These are phyloP conservation scores for Oreochromis spilurus DNA, from an alignment of 2,113 vertebrate species.

Conservation along the genomic window DNA sequence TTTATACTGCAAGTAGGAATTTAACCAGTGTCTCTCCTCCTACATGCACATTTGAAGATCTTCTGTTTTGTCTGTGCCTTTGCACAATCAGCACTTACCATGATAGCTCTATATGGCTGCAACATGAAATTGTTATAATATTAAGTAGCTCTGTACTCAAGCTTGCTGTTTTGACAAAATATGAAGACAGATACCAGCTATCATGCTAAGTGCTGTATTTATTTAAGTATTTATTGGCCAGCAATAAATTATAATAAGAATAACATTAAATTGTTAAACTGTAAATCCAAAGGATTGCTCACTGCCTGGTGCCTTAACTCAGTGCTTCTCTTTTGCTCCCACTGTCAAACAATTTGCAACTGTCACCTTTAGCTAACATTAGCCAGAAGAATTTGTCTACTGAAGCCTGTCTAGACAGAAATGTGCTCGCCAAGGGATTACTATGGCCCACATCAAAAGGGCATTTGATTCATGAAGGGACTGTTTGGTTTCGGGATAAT, in stretches of 20 bases:
- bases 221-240: background rate
- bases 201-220: background rate
- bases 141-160: background rate
- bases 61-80: background rate
- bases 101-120: background rate
- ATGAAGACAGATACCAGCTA: background rate
- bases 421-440: background rate
- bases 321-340: background rate
- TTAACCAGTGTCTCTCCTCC: background rate
- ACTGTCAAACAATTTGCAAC: background rate
- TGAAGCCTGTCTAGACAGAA: background rate
- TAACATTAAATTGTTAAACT: background rate
- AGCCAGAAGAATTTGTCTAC: background rate
- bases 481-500: background rate
- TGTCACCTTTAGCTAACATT: background rate
- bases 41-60: background rate
- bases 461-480: background rate
- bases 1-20: background rate
- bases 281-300: background rate
- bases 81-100: background rate
- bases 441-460: background rate
- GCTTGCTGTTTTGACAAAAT: background rate
- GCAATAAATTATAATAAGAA: background rate
- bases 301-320: background rate
- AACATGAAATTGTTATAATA: background rate